Base-by-base conservation (phyloP, 2,113 vertebrate genomes). In the Malaclemys terrapin region DNA sequence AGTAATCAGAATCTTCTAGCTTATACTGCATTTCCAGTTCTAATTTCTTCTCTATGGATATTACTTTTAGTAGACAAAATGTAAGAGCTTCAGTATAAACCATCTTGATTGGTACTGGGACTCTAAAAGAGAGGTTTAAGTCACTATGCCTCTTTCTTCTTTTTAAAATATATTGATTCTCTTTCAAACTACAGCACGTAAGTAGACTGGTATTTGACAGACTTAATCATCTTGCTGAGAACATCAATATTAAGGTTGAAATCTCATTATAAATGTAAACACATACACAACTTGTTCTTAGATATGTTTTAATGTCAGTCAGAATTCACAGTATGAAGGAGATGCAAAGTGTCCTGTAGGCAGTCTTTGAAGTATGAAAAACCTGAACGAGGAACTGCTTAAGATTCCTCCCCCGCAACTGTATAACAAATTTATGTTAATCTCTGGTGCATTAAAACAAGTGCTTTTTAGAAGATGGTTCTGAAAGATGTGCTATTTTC, bases 341-440 rank as follows among this genome's bases (percentile, higher is more conserved):
- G 10, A 76, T 16, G n/a, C 65, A n/a, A 47, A 1, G 0, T 0
- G n/a, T 19, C 82, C 0, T 1, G 47, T 78, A 65, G 38, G 81
- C 11, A 5, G 65, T 3, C 57, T 78, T 20, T 59, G 29, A 24
- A 85, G 83, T 81, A 49, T 25, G 50, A 79, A 88, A 42, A 79
- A 38, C 35, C 1, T 27, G 13, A 5, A 31, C 79, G 27, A 42
- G 4, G 82, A 31, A 38, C 20, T 1, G 84, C 79, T 80, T 25
- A 69, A 47, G 75, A 59, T 79, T 79, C 84, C 75, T 81, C 84
- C 75, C 42, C 12, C 5, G 8, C 75, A 78, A 38, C 25, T 78
- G 24, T 47, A 29, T 47, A 78, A 47, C 9, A 78, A 14, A 47
- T 0, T 6, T 42, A n/a, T 8, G 6, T 17, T 76, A 45, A 76